Base-by-base conservation (phyloP, 1,140 invertebrate species). In the Brachionus rubens region DNA sequence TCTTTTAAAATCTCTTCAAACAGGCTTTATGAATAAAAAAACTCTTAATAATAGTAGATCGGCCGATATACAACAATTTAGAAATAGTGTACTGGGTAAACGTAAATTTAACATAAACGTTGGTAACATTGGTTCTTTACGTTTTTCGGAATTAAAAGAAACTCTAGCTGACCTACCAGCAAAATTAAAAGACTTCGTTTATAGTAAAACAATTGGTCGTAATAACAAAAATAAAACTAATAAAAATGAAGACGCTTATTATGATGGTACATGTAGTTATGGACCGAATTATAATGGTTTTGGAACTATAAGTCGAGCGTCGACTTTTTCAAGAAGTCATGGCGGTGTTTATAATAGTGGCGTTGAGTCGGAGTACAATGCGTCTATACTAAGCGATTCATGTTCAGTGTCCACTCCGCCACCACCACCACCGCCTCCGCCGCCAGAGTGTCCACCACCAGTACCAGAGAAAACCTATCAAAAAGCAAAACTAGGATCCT, bases 371-470 rank as follows among this genome's bases (percentile, higher is more conserved):
- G 46, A 54, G 14, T 72, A 72, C n/a, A 72, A 54, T 41, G 68
- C 68, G 4, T 72, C 68, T n/a, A 54, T 72, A 26, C 41, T 72
- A 28, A 72, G 68, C 19, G 68, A 72, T 24, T 72, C 68, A 24
- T 65, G 59, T 26, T 65, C 59, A 43, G 24, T 65, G 10, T 41
- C 59, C 10, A 10, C 36, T 21, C 59, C 41, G 9, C 36, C 59
- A 14, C 59, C 59, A 28, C 59, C 36, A 5, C 59, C 59, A 3
- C 59, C 59, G 7, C 59, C 36, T n/a, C 59, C 59, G 5, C 9
- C 43, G 2, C 40, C 54, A 36, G 28, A 59, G 10, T 12, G 33
- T 59, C 54, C 54, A 36, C 54, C 54, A 12, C 54, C 54, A 59
- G 54, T 59, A 36, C 54, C 54, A 7, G 54, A 59, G 36, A 59